Conservation (phyloP, 1,140 invertebrate genomes). For the Penaeus vannamei region DNA sequence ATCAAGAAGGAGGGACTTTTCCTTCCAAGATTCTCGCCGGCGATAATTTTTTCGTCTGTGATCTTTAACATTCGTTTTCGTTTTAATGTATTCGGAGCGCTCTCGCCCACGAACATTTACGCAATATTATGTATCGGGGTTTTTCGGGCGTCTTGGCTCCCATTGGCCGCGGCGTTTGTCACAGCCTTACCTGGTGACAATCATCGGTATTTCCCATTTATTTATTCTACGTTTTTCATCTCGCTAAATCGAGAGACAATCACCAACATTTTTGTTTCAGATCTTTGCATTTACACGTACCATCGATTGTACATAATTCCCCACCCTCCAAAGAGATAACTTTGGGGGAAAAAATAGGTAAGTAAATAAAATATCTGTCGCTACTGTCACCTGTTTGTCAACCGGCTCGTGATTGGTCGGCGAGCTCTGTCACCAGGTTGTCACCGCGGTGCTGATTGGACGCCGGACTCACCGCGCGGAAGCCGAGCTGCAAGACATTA, state of each 20-base stretch:
- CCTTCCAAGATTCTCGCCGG: slow-evolving; percentile 51
- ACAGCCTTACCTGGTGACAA: slow-evolving; percentile 58
- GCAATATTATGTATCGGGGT: slow-evolving; percentile 10
- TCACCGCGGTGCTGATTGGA: slow-evolving; percentile 55
- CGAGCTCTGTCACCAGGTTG: slow-evolving; percentile 58
- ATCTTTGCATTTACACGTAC: background rate
- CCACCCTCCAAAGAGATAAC: background rate
- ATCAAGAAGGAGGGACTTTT: slow-evolving; percentile 63
- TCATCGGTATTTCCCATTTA: slow-evolving; percentile 9
- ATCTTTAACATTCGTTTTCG: slow-evolving; percentile 57
- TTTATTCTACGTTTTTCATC: background rate
- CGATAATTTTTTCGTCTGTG: slow-evolving; percentile 56
- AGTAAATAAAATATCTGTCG: slow-evolving; percentile 41
- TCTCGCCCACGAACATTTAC: slow-evolving; percentile 50
- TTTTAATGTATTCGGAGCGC: slow-evolving; percentile 19
- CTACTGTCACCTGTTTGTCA: slow-evolving; percentile 61
- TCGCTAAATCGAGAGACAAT: background rate
- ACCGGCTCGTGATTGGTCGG: slow-evolving; percentile 49
- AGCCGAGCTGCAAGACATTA: slow-evolving; percentile 31
- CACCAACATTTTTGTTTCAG: background rate
- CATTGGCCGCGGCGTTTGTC: slow-evolving; percentile 59
- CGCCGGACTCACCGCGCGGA: slow-evolving; percentile 8
- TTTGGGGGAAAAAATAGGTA: slow-evolving; percentile 26
- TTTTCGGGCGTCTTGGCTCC: slow-evolving; percentile 6
- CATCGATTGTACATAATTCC: background rate